These are phyloP conservation scores for Poeciliopsis paucimaculata DNA, from an alignment of 2,797 vertebrate species.

Conservation along the genomic window DNA sequence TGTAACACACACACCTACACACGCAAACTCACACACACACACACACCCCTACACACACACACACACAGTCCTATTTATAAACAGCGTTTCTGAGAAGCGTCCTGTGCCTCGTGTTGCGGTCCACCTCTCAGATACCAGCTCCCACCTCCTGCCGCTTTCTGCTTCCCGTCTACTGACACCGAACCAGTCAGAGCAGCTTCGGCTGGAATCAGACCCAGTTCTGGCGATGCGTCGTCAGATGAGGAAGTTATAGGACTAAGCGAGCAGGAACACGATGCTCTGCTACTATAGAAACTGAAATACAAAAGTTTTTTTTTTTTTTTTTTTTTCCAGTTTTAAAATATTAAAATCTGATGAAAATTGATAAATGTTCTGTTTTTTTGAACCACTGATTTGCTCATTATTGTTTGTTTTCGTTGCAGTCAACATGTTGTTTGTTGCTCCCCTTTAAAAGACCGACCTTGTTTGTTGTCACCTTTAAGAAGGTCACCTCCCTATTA, in stretches of 20 bases:
- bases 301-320: background rate
- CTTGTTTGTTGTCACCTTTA: conserved; percentile 57
- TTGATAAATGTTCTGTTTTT: background rate
- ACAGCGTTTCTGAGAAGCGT: conserved; percentile 68
- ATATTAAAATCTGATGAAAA: background rate
- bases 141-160: conserved; percentile 24
- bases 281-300: background rate
- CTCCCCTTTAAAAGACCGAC: background rate
- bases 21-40: no score
- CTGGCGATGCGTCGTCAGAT: conserved; percentile 5
- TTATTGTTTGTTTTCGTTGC: background rate
- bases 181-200: conserved; percentile 7
- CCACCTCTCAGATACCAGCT: conserved; percentile 31
- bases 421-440: background rate
- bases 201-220: conserved; percentile 4
- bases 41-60: background rate
- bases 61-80: conserved; percentile 81
- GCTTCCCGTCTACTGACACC: conserved; percentile 22
- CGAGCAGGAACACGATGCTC: background rate
- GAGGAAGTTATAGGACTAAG: conserved; percentile 10
- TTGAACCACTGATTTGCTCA: background rate
- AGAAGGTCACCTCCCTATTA: conserved; percentile 56
- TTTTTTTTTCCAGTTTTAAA: background rate
- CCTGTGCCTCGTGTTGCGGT: conserved; percentile 65
- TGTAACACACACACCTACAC: conserved; percentile 27